A percentile compares a stretch with the other conserved stretches of the same genome.
Conservation (phyloP, 2,888 invertebrate genomes). For the Heteromurus nitidus region DNA sequence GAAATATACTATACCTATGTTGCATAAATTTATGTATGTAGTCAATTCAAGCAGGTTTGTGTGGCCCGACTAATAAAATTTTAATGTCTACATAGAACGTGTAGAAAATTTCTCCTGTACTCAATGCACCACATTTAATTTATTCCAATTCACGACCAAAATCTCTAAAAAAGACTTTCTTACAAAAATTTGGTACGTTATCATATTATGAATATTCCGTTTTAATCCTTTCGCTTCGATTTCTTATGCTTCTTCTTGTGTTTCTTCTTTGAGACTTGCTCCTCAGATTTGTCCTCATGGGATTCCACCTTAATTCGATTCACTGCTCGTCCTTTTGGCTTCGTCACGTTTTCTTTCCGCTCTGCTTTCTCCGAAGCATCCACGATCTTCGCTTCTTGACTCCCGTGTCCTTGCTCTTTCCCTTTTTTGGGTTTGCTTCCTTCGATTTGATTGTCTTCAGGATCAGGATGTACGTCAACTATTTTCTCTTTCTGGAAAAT, state of each 20-base stretch:
- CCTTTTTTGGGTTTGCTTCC: too few relatives aligned
- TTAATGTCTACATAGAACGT: too few relatives aligned
- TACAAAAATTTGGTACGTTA: too few relatives aligned
- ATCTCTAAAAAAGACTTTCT: too few relatives aligned
- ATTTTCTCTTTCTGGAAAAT: too few relatives aligned
- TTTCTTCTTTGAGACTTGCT: conserved; percentile 8
- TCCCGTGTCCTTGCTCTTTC: not conserved
- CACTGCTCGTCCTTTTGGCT: not conserved
- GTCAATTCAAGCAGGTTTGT: not conserved
- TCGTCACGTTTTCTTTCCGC: not conserved
- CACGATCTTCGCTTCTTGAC: not conserved
- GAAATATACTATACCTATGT: not conserved
- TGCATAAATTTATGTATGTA: not conserved
- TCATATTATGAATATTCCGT: too few relatives aligned
- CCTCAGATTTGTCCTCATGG: not conserved
- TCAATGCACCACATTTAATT: too few relatives aligned
- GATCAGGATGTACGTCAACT: too few relatives aligned
- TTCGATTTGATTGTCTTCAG: too few relatives aligned
- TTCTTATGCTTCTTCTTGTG: conserved; percentile 34
- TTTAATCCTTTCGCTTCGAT: conserved; percentile 23
- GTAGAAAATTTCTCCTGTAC: too few relatives aligned
- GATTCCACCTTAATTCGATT: not conserved
- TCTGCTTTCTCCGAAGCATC: not conserved
- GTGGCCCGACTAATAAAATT: conserved; percentile 14
- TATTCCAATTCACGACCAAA: too few relatives aligned